Conservation (phyloP, 2,797 vertebrate species). For the Rhabdomys pumilio region DNA sequence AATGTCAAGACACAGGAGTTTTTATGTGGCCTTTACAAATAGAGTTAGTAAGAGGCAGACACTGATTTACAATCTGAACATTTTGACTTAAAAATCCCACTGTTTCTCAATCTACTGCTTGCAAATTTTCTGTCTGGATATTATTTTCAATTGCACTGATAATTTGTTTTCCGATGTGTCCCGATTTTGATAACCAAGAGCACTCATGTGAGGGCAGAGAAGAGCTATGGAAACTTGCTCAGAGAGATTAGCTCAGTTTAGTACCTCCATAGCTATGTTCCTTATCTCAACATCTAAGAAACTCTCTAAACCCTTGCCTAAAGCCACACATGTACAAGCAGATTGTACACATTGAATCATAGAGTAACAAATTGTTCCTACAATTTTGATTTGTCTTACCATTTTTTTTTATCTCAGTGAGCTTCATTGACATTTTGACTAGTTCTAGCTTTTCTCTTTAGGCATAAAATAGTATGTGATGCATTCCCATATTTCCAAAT, state of each 20-base stretch:
- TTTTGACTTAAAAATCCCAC: constrained; percentile 27
- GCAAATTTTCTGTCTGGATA: neutral
- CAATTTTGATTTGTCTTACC: constrained; percentile 70
- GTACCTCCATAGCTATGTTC: neutral
- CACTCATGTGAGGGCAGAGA: neutral
- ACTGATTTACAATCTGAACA: constrained; percentile 45
- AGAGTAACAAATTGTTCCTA: constrained; percentile 59
- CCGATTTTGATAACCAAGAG: neutral
- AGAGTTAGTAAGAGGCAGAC: neutral
- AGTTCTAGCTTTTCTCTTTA: constrained; percentile 58
- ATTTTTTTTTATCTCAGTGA: constrained; percentile 68
- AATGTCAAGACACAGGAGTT: constrained; percentile 1
- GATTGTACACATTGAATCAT: constrained; percentile 14
- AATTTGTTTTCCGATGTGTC: neutral
- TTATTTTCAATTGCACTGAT: neutral
- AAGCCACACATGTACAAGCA: neutral
- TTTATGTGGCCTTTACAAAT: constrained; percentile 49
- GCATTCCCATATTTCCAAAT: constrained; percentile 52
- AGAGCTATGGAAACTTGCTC: neutral
- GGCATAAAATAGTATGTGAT: constrained; percentile 59
- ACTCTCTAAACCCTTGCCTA: neutral
- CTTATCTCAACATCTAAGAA: neutral
- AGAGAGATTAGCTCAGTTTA: neutral
- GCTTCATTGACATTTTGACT: constrained; percentile 63
- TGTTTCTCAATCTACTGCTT: neutral